A percentile compares a stretch with the other conserved stretches of the same genome.
Conservation (phyloP, 2,888 invertebrate genomes). For the Aleiodes alternator region DNA sequence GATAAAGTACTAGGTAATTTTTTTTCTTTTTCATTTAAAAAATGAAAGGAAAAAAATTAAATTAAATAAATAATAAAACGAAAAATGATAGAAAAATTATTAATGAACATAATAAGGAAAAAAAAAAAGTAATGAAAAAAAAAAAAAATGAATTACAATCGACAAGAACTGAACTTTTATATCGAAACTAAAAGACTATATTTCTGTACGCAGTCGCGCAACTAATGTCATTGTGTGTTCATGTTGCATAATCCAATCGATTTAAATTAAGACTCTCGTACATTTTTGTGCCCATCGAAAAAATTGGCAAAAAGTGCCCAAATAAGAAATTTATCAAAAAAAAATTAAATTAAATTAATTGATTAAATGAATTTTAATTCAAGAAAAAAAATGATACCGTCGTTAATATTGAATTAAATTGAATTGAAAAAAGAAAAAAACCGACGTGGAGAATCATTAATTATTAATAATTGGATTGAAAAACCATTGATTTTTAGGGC, state of each 20-base stretch:
- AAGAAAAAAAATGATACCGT: conserved; percentile 13
- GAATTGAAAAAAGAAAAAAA: conserved; percentile 1
- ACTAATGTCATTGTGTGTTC: conserved; percentile 75
- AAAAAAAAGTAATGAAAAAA: conserved; percentile 48
- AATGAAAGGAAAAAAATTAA: conserved; percentile 46
- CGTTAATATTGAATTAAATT: conserved; percentile 4
- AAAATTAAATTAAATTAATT: neutral
- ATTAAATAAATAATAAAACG: neutral
- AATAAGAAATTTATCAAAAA: conserved; percentile 31
- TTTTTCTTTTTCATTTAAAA: conserved; percentile 19
- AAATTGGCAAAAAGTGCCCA: conserved; percentile 50
- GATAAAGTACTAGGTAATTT: conserved; percentile 32
- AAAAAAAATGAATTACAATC: conserved; percentile 64
- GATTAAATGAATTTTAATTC: conserved; percentile 22
- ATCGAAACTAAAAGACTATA: conserved; percentile 76
- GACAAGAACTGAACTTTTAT: conserved; percentile 76
- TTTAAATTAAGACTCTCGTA: conserved; percentile 73
- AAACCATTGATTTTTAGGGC: too few relatives aligned
- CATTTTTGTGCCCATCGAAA: conserved; percentile 65
- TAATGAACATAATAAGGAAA: conserved; percentile 27
- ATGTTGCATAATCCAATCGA: conserved; percentile 75
- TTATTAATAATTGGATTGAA: too few relatives aligned
- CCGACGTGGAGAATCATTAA: too few relatives aligned
- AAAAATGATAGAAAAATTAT: conserved; percentile 52
- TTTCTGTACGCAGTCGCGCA: conserved; percentile 75